phyloP scores from a whole-genome alignment of 2,888 invertebrate species.

The Ormyrus labotus region DNA sequence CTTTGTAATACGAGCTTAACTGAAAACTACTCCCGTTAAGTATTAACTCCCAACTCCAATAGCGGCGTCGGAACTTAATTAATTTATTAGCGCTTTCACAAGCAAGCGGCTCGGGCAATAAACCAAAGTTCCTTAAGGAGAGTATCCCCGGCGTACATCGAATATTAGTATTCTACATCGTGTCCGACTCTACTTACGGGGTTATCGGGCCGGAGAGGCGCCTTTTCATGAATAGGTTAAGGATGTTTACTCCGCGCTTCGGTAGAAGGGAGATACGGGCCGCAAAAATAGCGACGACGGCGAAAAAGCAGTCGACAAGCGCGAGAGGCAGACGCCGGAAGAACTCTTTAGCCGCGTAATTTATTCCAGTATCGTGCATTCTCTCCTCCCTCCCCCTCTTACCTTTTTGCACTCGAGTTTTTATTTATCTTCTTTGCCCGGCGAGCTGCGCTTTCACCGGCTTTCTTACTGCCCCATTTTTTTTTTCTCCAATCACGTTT shows the following conservation, averaged over 20 bases:
- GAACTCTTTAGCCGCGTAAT: conserved; percentile 62
- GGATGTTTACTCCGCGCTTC: conserved; percentile 34
- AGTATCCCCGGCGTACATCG: conserved; percentile 6
- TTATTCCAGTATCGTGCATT: conserved; percentile 65
- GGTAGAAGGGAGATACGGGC: conserved; percentile 39
- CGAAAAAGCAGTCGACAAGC: conserved; percentile 54
- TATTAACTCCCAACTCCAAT: conserved; percentile 36
- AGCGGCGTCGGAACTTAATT: conserved; percentile 31
- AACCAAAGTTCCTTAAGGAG: conserved; percentile 34
- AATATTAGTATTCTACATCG: conserved; percentile 17
- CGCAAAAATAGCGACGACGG: conserved; percentile 49
- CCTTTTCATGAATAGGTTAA: conserved; percentile 42
- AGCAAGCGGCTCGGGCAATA: conserved; percentile 11
- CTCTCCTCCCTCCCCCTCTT: background rate
- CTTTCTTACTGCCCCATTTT: too few relatives aligned
- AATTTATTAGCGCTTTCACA: conserved; percentile 36
- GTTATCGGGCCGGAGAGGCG: conserved; percentile 9
- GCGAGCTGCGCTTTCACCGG: too few relatives aligned
- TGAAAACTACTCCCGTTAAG: conserved; percentile 30
- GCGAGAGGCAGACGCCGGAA: conserved; percentile 21
- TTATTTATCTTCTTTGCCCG: background rate
- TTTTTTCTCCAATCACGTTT: too few relatives aligned
- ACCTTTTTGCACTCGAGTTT: background rate
- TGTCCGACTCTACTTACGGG: conserved; percentile 23
- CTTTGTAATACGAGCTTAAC: conserved; percentile 27